These are phyloP conservation scores for Plumapathes pennacea DNA, from an alignment of 92 coral and sea anemone genomes.

Conservation along the genomic window DNA sequence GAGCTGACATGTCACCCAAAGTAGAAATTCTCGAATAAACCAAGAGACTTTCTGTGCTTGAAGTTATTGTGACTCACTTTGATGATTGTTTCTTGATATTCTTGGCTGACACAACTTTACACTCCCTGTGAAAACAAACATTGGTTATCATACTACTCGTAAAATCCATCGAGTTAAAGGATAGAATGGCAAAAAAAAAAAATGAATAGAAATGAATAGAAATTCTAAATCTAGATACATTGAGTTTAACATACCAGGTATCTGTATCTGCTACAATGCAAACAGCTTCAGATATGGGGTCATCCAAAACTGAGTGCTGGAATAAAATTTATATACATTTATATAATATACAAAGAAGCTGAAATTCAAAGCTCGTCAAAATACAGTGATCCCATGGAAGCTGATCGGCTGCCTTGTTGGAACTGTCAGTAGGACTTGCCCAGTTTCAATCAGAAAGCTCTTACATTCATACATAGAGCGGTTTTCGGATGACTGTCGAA, in stretches of 20 bases:
- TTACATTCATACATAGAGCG: no score
- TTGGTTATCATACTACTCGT: no score
- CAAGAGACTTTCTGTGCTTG: not conserved
- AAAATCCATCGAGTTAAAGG: not conserved
- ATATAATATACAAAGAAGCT: no score
- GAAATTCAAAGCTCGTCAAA: no score
- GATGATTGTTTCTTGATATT: conserved; percentile 54
- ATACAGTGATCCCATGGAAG: no score
- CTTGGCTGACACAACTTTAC: conserved; percentile 76
- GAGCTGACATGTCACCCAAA: not conserved
- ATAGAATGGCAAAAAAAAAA: not conserved
- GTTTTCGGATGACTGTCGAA: no score
- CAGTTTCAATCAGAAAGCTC: no score
- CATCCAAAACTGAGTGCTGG: conserved; percentile 93
- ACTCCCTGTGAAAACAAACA: conserved; percentile 42
- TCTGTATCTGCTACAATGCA: conserved; percentile 89
- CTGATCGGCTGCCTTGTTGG: no score
- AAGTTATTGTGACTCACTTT: conserved; percentile 8
- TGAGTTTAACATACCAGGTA: conserved; percentile 60
- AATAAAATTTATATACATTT: not conserved
- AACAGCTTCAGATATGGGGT: conserved; percentile 85
- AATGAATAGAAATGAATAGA: not conserved
- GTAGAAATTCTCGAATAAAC: not conserved
- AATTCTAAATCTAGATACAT: no score
- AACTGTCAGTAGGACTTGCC: no score